phyloP scores from a whole-genome alignment of 2,888 invertebrate species.

The Alloplasta piceator region DNA sequence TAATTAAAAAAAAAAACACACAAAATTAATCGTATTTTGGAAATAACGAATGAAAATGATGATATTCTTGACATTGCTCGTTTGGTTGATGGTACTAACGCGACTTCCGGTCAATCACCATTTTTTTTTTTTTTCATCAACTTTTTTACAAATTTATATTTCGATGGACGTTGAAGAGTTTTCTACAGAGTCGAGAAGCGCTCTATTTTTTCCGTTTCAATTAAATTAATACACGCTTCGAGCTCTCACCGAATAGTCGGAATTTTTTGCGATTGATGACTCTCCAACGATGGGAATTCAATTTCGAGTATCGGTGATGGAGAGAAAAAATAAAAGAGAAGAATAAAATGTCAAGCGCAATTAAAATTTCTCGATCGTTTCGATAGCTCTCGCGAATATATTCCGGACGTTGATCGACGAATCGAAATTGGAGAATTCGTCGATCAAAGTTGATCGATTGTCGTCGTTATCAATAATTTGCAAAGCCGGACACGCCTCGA shows the following conservation, averaged over 20 bases:
- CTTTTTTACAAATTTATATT: neutral
- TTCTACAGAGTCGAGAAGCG: neutral
- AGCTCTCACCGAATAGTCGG: too few species aligned
- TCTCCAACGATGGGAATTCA: neutral
- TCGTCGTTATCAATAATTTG: constrained; percentile 44
- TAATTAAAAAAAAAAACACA: neutral
- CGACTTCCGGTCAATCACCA: constrained; percentile 11
- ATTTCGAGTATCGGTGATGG: constrained; percentile 15
- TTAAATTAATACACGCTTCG: neutral
- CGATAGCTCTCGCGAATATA: constrained; percentile 69
- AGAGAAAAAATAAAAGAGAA: constrained; percentile 3
- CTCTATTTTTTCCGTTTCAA: neutral
- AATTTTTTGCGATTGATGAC: constrained; percentile 5
- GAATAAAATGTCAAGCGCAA: constrained; percentile 65
- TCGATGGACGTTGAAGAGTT: neutral
- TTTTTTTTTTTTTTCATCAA: neutral
- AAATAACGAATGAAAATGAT: neutral
- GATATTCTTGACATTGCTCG: constrained; percentile 21
- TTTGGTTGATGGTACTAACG: constrained; percentile 41
- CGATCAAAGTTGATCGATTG: constrained; percentile 46
- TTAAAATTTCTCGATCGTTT: constrained; percentile 69
- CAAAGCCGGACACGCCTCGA: constrained; percentile 26
- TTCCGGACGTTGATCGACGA: constrained; percentile 55
- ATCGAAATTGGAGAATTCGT: neutral
- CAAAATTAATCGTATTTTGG: too few species aligned